Conservation (phyloP, 2,797 vertebrate species). For the Holocentrus rufus region DNA sequence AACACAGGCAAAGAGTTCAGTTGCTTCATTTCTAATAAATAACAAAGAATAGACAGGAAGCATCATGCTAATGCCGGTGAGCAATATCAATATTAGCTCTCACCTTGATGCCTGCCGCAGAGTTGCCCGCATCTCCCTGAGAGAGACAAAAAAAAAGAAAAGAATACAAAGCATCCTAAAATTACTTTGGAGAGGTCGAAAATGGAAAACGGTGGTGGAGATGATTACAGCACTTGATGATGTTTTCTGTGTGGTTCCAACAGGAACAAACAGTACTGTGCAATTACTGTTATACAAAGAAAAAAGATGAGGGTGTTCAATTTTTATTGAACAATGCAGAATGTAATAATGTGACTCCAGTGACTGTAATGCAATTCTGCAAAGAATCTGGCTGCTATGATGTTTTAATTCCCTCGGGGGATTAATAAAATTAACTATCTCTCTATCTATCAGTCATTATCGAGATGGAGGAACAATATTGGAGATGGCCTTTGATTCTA, state of each 20-base stretch:
- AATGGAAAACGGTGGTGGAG: not conserved
- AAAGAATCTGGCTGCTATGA: no score
- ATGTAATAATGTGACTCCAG: slow-evolving; percentile 31
- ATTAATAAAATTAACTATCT: no score
- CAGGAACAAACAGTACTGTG: slow-evolving; percentile 5
- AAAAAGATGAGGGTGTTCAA: slow-evolving; percentile 6
- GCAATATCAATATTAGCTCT: slow-evolving; percentile 25
- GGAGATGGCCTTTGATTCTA: slow-evolving; percentile 28
- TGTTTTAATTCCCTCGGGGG: no score
- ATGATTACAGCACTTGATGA: not conserved
- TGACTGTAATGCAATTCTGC: no score
- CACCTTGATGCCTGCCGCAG: slow-evolving; percentile 99
- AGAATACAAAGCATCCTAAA: not conserved
- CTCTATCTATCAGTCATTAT: not conserved
- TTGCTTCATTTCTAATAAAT: not conserved
- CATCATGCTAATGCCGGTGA: not conserved
- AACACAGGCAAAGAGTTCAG: slow-evolving; percentile 51
- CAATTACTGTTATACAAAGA: slow-evolving; percentile 21
- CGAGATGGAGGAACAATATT: slow-evolving; percentile 14
- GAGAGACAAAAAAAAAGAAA: slow-evolving; percentile 25
- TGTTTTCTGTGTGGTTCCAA: slow-evolving; percentile 7
- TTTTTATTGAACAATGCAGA: slow-evolving; percentile 44
- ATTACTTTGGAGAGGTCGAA: slow-evolving; percentile 10
- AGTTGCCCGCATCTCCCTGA: slow-evolving; percentile 96
- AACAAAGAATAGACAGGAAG: not conserved